Conservation (phyloP, 2,113 vertebrate species). For the Tachuris rubrigastra region DNA sequence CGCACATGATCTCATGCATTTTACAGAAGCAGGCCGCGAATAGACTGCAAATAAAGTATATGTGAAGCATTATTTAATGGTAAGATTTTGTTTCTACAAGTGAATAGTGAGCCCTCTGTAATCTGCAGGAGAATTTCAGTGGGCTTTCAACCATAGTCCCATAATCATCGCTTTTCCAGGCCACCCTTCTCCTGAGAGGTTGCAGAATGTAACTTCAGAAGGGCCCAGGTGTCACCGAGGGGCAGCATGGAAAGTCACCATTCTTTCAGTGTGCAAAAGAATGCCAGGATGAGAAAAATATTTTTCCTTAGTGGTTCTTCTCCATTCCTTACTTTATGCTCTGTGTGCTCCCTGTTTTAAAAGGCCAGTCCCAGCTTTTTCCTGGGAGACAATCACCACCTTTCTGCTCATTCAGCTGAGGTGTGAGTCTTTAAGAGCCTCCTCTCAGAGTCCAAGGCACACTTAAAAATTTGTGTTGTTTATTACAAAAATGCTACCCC, state of each 20-base stretch:
- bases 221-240: neutral
- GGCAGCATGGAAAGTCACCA: neutral
- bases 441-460: neutral
- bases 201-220: neutral
- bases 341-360: neutral
- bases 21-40: slow-evolving; percentile 19
- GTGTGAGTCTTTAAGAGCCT: neutral
- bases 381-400: neutral
- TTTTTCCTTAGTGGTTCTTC: neutral
- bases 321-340: neutral
- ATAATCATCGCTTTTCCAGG: neutral
- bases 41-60: neutral
- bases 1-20: neutral
- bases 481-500: neutral
- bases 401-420: neutral
- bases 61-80: slow-evolving; percentile 8
- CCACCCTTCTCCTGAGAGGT: neutral
- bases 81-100: neutral
- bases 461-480: neutral
- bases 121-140: neutral
- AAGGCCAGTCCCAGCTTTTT: neutral
- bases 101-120: neutral
- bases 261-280: neutral
- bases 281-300: neutral
- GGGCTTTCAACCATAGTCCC: neutral